A percentile compares a stretch with the other conserved stretches of the same genome.
phyloP scores from a whole-genome alignment of 2,113 vertebrate species.

The Megaptera novaeangliae region DNA sequence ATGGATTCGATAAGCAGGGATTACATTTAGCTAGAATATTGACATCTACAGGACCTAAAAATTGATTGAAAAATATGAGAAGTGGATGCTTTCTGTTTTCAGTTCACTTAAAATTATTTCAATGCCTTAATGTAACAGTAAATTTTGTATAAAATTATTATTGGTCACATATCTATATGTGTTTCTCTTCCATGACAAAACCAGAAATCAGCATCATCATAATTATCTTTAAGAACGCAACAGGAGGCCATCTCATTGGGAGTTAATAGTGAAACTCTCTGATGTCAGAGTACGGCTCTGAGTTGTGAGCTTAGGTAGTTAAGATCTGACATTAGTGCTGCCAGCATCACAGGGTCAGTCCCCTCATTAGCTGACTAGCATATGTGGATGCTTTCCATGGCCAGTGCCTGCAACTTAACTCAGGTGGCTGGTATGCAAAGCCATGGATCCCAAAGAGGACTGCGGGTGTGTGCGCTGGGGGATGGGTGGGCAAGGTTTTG shows the following conservation, averaged over 20 bases:
- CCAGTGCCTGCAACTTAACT: neutral
- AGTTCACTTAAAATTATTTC: neutral
- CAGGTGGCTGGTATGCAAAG: neutral
- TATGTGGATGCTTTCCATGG: neutral
- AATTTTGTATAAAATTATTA: neutral
- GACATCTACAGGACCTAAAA: constrained; percentile 91
- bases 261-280: neutral
- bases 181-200: neutral
- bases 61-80: constrained; percentile 41
- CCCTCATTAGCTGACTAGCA: neutral
- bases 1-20: constrained; percentile 96
- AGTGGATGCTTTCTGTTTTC: neutral
- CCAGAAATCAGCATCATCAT: neutral
- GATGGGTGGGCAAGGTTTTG: neutral
- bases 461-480: neutral
- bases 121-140: neutral
- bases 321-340: neutral
- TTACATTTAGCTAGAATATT: constrained; percentile 95
- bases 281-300: neutral
- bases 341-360: rapidly evolving
- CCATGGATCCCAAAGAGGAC: neutral
- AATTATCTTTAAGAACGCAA: neutral
- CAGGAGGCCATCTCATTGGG: neutral
- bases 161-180: neutral
- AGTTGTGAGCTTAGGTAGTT: neutral